phyloP scores from a whole-genome alignment of 2,797 vertebrate species.

The Borostomias antarcticus region DNA sequence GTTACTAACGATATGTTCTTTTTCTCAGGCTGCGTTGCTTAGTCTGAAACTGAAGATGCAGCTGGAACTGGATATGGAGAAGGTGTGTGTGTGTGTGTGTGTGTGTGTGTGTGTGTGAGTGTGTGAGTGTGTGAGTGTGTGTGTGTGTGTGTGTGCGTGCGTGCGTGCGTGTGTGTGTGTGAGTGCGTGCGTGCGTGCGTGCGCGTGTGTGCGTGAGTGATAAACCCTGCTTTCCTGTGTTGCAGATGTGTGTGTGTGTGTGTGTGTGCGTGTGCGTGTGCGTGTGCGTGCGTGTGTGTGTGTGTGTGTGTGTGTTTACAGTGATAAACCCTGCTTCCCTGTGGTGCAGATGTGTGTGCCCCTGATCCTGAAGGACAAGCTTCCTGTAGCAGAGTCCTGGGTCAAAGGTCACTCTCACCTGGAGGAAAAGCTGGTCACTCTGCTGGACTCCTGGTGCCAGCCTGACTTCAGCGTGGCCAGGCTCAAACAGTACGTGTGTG shows the following conservation, averaged over 20 bases:
- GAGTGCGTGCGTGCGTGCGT: neutral
- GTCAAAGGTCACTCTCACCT: constrained; percentile 66
- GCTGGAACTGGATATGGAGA: constrained; percentile 71
- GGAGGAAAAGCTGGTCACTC: constrained; percentile 63
- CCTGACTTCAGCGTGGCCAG: constrained; percentile 55
- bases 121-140: constrained; percentile 68
- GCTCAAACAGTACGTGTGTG: constrained; percentile 33
- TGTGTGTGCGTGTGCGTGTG: neutral
- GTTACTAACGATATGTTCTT: neutral
- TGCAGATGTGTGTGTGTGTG: constrained; percentile 69
- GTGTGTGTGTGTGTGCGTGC: neutral
- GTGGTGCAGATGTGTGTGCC: constrained; percentile 73
- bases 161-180: neutral
- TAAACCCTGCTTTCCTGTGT: neutral
- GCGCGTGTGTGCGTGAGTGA: neutral
- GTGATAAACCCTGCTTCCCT: neutral
- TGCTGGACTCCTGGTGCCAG: constrained; percentile 79
- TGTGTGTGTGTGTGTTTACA: neutral
- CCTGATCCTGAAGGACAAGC: constrained; percentile 74
- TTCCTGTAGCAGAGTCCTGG: constrained; percentile 68
- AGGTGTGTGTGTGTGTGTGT: constrained; percentile 65
- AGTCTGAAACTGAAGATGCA: constrained; percentile 70
- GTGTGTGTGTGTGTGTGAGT: neutral
- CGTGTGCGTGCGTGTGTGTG: neutral
- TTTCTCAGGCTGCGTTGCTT: constrained; percentile 65